Base-by-base conservation (phyloP, 1,140 invertebrate species). In the Carcinoscorpius rotundicauda region DNA sequence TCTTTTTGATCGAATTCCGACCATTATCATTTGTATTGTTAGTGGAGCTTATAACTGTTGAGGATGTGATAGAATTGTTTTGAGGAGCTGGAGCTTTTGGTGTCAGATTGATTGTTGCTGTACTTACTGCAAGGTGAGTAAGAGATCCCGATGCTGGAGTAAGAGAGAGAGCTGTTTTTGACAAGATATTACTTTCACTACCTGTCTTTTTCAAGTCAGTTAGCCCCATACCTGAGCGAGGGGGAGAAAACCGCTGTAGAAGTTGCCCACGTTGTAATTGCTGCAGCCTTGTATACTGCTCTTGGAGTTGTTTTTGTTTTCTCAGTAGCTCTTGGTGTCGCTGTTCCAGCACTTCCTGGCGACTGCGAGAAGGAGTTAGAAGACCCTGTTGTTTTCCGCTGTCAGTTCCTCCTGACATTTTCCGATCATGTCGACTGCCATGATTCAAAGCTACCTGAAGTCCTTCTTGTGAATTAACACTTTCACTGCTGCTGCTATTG, bases 221-320 rank as follows among this genome's bases (percentile, higher is more conserved):
- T 82, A 81, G 68, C 10, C 69, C 48, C n/a, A 63, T 63, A 4
- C 67, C 64, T 29, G 58, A 55, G 81, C 10, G 83, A 81, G 29
- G 81, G 78, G 29, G 83, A 81, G 60, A 83, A 83, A 52, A 80
- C 75, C 6, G 80, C 77, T 8, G 80, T 73, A 59, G 83, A 74
- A 86, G 83, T 8, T 86, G 84, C 57, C 86, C 85, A 58, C 89
- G 82, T 71, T 91, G 89, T 49, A 93, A 81, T 76, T 88, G 87
- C 71, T 93, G 91, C 52, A 93, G 75, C 8, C 90, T 80, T 0
- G 87, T 86, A 75, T 92, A 94, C 71, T 94, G 91, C 69, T 93
- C 90, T 72, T 94, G 90, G 2, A 94, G 77, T 4, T 88, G 85
- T 65, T 86, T 87, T 72, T 93, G 91, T 72, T 92, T 92, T 61